These are phyloP conservation scores for Mus musculus DNA, from an alignment of 2,113 vertebrate species.

Conservation along the genomic window DNA sequence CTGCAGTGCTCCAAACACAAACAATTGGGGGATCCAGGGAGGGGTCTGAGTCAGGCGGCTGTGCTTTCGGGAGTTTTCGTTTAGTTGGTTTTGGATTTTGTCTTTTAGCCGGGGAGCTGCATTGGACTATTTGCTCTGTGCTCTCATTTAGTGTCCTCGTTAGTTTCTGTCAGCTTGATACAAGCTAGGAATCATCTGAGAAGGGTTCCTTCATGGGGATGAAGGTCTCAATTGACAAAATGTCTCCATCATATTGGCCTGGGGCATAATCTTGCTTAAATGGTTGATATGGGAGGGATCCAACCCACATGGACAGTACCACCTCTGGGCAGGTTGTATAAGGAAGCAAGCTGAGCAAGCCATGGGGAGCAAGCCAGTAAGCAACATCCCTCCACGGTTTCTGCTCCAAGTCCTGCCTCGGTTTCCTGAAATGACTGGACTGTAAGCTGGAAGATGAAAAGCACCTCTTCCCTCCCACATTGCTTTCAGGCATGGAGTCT, in stretches of 20 bases:
- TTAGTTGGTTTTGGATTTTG: background rate
- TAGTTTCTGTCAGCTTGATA: background rate
- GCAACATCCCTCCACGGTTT: background rate
- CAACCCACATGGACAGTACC: background rate
- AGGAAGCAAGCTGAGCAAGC: background rate
- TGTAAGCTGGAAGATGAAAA: background rate
- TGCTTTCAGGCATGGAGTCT: background rate
- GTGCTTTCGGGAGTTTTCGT: background rate
- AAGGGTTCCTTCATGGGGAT: too few species aligned
- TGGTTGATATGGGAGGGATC: background rate
- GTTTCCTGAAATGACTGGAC: background rate
- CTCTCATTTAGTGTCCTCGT: background rate
- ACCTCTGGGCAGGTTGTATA: background rate
- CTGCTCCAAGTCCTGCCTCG: background rate
- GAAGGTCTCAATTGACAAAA: background rate
- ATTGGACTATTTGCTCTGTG: background rate
- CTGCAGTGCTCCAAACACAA: background rate
- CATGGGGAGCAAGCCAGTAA: background rate
- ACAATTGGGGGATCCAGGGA: rapidly evolving
- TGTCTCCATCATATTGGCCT: background rate
- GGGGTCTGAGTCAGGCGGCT: background rate
- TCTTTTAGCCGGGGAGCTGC: background rate
- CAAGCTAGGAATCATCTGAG: background rate
- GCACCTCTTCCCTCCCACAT: background rate
- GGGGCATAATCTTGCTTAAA: background rate